Evolutionary conservation across 2,113 vertebrate species (phyloP), one percentile per base, ranked within the genome.

Genomic region (Calyptomena viridis): DNA sequence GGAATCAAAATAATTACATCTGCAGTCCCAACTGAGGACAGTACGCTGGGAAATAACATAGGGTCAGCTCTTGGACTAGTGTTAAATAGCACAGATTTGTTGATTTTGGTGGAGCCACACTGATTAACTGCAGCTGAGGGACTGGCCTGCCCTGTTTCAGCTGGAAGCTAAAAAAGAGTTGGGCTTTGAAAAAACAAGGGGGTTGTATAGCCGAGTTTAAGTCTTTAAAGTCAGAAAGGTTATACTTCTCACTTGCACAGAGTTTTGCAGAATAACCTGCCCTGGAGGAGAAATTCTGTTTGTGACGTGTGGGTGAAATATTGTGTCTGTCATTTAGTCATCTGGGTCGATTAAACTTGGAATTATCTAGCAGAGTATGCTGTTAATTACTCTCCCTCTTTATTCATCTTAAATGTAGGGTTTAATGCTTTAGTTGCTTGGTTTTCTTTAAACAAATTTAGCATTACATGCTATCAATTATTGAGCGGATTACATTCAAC

Each of bases 1-100:
- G 22, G 75, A 91, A 71, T 84, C 75, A 91, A 96, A 95, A 79
- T 90, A 91, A 91, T 93, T 87, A 30, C 74, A 74, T 94, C 63
- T 79, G 46, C 67, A 80, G 58, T 53, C 93, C 66, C 82, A 90
- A 3, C 42, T 79, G 91, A 94, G 80, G 93, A 85, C 46, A 76
- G 28, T 87, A 42, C 5, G 2, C 58, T 93, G 84, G 78, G 85
- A 93, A 95, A 78, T 72, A 94, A 13, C 37, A 25, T 4, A 14
- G 64, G 91, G 84, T 87, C 93, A 90, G 18, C 50, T 89, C 72
- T 90, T 50, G 62, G 67, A 14, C 40, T 62, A 8, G 67, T 50
- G 84, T 91, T 91, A 90, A 94, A 83, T 59, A 74, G 49, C 90
- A 31, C 28, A 69, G 89, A 85, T 85, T 88, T 87, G 91, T 96